Evolutionary conservation across 35 echinoderm and acorn worm genomes (phyloP).

Genomic region (Ophioderma brevispina): DNA sequence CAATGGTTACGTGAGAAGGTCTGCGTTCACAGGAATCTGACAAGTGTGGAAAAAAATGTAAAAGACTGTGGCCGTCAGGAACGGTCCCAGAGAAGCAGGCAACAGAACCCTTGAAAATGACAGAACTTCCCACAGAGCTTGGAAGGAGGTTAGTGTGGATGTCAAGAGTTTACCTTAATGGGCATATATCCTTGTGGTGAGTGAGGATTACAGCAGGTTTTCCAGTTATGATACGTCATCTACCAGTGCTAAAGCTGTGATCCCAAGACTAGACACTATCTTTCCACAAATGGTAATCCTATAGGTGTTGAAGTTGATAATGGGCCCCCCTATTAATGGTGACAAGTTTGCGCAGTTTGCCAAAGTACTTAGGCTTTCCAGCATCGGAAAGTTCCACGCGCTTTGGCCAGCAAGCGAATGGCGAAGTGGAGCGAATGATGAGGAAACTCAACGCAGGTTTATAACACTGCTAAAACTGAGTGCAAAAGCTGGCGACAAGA

Average conservation of each 20-base stretch:
- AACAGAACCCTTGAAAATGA: constrained; percentile 65
- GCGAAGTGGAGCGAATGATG: constrained; percentile 84
- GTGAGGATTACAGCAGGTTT: constrained; percentile 55
- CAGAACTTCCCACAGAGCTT: constrained; percentile 45
- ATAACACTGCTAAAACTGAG: constrained; percentile 47
- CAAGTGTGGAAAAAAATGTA: constrained; percentile 52
- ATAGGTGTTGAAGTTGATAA: constrained; percentile 69
- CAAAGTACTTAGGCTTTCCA: constrained; percentile 71
- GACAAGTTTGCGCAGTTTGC: constrained; percentile 48
- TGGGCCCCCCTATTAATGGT: constrained; percentile 74
- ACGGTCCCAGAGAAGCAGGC: constrained; percentile 17
- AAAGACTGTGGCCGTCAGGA: constrained; percentile 70
- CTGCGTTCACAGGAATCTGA: constrained; percentile 79
- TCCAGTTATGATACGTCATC: constrained; percentile 63
- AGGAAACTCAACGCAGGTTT: constrained; percentile 61
- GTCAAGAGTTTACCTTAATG: constrained; percentile 58
- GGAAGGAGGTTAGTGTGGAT: constrained; percentile 56
- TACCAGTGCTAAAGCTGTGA: constrained; percentile 67
- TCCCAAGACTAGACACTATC: constrained; percentile 66
- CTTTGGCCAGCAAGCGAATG: constrained; percentile 80
- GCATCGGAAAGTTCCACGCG: constrained; percentile 74
- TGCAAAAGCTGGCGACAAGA: constrained; percentile 65
- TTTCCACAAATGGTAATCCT: constrained; percentile 70
- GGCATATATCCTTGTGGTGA: constrained; percentile 50
- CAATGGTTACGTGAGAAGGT: constrained; percentile 79